Evolutionary conservation across 1,140 invertebrate species (phyloP), one percentile per base, ranked within the genome.

Genomic region (Chelonus insularis): DNA sequence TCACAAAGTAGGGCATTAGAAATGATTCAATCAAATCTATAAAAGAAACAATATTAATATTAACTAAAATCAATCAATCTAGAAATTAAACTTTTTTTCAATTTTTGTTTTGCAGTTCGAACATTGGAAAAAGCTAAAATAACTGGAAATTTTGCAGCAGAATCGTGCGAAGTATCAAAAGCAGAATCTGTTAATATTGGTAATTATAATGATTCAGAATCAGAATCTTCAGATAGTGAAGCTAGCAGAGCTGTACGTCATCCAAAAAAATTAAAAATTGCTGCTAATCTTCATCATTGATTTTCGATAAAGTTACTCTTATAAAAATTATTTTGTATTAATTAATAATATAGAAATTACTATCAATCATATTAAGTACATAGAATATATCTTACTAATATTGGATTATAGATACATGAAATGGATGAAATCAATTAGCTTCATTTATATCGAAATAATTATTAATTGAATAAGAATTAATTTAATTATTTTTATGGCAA

Each of bases 1-100:
- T 86, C 90, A 72, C 95, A 98, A 85, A 97, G 93, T 94, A 85
- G 84, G 81, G 74, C 55, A 57, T 54, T 50, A 51, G 29, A 11
- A 54, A 51, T 48, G 32, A 43, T 51, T 14, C 36, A 20, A 48
- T 62, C 16, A 47, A 41, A n/a, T n/a, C n/a, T n/a, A n/a, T n/a
- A n/a, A n/a, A n/a, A n/a, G n/a, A n/a, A n/a, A n/a, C n/a, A n/a
- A n/a, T n/a, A n/a, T n/a, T n/a, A n/a, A n/a, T n/a, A n/a, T n/a
- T n/a, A n/a, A n/a, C n/a, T n/a, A n/a, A n/a, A n/a, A n/a, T n/a
- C n/a, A n/a, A n/a, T n/a, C n/a, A n/a, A n/a, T n/a, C n/a, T n/a
- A n/a, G n/a, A n/a, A n/a, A 34, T 12, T 62, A 63, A 52, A 51
- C 9, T 58, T 32, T 64, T 51, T 8, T 14, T 32, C 34, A 36